These are phyloP conservation scores for Adineta ricciae DNA, from an alignment of 2,888 invertebrate species.

Conservation along the genomic window DNA sequence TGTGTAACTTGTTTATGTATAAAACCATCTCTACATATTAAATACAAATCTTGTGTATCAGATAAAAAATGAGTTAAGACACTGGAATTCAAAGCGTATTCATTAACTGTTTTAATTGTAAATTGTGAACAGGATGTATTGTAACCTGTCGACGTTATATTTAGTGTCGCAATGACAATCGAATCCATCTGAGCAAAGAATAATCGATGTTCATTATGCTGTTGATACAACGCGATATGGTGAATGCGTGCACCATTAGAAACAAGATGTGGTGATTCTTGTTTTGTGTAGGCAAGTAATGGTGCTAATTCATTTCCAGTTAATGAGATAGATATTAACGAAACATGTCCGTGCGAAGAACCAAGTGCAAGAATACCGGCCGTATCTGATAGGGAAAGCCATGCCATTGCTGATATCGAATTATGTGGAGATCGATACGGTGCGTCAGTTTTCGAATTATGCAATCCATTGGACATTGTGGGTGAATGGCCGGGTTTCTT, in stretches of 20 bases:
- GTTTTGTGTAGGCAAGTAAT: constrained; percentile 11
- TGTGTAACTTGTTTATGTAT: neutral
- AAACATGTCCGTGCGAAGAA: constrained; percentile 11
- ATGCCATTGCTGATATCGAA: constrained; percentile 20
- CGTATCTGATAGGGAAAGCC: constrained; percentile 8
- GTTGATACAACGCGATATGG: constrained; percentile 12
- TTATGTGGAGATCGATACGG: neutral
- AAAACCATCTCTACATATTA: constrained; percentile 20
- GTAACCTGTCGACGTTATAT: constrained; percentile 12
- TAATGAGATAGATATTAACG: constrained; percentile 3
- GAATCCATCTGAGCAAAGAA: constrained; percentile 22
- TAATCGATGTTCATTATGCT: constrained; percentile 17
- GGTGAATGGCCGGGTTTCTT: neutral
- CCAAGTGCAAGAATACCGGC: neutral
- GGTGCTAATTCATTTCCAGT: constrained; percentile 22
- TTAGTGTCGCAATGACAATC: constrained; percentile 5
- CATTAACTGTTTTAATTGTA: constrained; percentile 21
- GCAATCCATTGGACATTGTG: neutral
- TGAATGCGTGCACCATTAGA: constrained; percentile 19
- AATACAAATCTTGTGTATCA: constrained; percentile 1
- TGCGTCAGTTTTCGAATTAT: neutral
- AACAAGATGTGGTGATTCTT: constrained; percentile 18
- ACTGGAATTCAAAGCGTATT: constrained; percentile 19
- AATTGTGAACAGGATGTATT: constrained; percentile 21
- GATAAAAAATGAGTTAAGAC: neutral